Percentiles rank a stretch among this genome's conserved stretches.
These are phyloP conservation scores for Tauraco hartlaubi DNA, from an alignment of 2,797 vertebrate genomes.

Conservation along the genomic window DNA sequence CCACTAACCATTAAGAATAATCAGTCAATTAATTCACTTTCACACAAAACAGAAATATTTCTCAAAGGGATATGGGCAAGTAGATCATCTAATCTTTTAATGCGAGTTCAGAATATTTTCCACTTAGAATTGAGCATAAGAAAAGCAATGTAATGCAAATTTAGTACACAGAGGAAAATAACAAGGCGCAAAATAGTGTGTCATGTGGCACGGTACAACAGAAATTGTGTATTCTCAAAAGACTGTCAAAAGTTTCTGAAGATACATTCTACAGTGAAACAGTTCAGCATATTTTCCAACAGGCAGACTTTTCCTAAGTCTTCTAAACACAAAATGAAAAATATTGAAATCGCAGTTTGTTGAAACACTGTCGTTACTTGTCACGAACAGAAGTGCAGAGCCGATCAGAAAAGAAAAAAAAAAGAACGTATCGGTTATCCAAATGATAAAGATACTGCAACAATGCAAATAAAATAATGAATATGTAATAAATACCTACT, in stretches of 20 bases:
- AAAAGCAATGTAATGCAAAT: constrained; percentile 14
- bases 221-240: constrained; percentile 11
- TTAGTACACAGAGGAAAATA: constrained; percentile 20
- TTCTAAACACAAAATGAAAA: constrained; percentile 28
- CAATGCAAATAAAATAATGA: constrained; percentile 85
- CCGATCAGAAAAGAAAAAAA: constrained; percentile 6
- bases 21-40: background rate
- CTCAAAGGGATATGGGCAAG: background rate
- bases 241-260: constrained; percentile 3
- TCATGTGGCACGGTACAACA: background rate
- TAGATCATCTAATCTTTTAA: background rate
- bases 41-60: background rate
- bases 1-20: background rate
- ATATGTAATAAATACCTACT: constrained; percentile 84
- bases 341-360: constrained; percentile 12
- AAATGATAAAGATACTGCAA: constrained; percentile 67
- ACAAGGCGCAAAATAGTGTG: background rate
- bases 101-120: background rate
- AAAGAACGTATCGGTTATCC: background rate
- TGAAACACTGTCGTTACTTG: constrained; percentile 29
- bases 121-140: background rate
- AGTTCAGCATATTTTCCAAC: background rate
- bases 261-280: background rate
- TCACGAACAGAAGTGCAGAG: constrained; percentile 35
- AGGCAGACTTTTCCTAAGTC: background rate